These are phyloP conservation scores for Scomber japonicus DNA, from an alignment of 2,113 vertebrate species.

Conservation along the genomic window DNA sequence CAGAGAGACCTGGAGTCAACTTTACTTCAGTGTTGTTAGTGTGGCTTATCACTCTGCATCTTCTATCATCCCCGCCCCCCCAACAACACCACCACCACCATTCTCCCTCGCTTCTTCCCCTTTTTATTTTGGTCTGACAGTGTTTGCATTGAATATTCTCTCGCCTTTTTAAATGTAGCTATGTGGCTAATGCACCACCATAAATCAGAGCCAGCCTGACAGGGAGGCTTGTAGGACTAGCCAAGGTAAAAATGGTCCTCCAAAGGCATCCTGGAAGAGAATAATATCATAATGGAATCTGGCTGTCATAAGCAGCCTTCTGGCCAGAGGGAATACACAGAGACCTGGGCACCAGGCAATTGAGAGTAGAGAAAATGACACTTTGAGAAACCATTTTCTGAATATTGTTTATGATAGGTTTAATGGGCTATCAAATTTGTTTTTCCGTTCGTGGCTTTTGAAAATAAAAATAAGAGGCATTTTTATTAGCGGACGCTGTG, in stretches of 20 bases:
- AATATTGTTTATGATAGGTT: slow-evolving; percentile 76
- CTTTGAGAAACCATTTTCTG: slow-evolving; percentile 57
- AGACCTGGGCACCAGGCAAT: slow-evolving; percentile 61
- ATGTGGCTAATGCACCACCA: slow-evolving; percentile 37
- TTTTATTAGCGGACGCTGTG: slow-evolving; percentile 36
- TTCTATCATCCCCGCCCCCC: not conserved
- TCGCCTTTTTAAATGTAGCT: slow-evolving; percentile 48
- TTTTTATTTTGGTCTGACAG: not conserved
- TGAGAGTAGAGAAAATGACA: slow-evolving; percentile 52
- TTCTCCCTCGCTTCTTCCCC: slow-evolving; percentile 5
- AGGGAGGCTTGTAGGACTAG: slow-evolving; percentile 29
- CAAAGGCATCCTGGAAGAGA: slow-evolving; percentile 67
- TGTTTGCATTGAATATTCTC: slow-evolving; percentile 40
- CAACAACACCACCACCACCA: not conserved
- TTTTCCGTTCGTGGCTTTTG: slow-evolving; percentile 58
- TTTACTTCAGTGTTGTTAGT: slow-evolving; percentile 12
- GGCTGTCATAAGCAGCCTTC: slow-evolving; percentile 62
- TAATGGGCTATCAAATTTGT: slow-evolving; percentile 78
- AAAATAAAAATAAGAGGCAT: slow-evolving; percentile 61
- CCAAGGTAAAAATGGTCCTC: slow-evolving; percentile 60
- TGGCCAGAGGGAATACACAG: slow-evolving; percentile 65
- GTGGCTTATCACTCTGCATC: slow-evolving; percentile 18
- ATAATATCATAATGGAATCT: slow-evolving; percentile 80
- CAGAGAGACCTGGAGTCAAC: slow-evolving; percentile 1
- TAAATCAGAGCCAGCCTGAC: slow-evolving; percentile 63